A percentile compares a stretch with the other conserved stretches of the same genome.
Conservation (phyloP, 2,888 invertebrate genomes). For the Blera fallax region DNA sequence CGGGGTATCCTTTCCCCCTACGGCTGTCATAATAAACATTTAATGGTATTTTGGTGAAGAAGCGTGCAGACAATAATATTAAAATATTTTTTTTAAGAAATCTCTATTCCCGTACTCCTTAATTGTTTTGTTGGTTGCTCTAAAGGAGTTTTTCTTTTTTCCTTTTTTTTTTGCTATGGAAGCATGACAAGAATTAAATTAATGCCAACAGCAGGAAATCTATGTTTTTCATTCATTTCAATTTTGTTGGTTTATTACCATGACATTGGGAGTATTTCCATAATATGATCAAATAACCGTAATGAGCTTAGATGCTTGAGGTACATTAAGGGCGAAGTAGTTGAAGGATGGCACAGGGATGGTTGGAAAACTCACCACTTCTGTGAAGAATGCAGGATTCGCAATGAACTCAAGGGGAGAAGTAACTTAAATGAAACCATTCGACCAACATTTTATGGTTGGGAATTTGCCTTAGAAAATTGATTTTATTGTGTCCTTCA, state of each 20-base stretch:
- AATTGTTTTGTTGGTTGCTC: neutral
- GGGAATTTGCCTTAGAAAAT: too few species aligned
- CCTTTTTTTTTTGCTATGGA: neutral
- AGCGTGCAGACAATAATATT: conserved; percentile 10
- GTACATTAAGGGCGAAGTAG: neutral
- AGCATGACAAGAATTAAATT: neutral
- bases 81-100: neutral
- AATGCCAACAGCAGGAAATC: neutral
- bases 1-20: neutral
- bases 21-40: conserved; percentile 24
- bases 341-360: too few species aligned
- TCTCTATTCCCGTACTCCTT: neutral
- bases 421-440: too few species aligned
- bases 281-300: neutral
- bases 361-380: neutral
- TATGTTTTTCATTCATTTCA: neutral
- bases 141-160: neutral
- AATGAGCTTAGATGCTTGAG: conserved; percentile 19
- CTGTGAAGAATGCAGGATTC: neutral
- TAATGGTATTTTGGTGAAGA: conserved; percentile 20
- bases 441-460: too few species aligned
- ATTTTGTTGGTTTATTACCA: neutral
- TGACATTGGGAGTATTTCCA: neutral
- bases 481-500: too few species aligned
- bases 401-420: too few species aligned